Evolutionary conservation across 1,140 invertebrate species (phyloP).

Genomic region (Trichonephila inaurata): DNA sequence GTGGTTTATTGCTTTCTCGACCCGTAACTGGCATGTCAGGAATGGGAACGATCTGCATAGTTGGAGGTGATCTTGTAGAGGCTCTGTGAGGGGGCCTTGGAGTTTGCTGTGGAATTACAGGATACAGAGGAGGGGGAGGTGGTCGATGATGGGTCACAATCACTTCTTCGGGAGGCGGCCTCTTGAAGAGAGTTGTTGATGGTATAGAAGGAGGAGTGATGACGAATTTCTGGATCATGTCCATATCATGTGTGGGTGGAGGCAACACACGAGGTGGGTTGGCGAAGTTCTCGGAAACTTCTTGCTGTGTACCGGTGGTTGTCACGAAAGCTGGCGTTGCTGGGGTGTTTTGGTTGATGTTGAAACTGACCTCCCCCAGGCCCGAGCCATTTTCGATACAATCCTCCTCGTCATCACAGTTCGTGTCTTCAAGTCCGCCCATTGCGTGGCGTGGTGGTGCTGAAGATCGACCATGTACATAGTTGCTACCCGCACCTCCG

Average conservation of each 20-base stretch:
- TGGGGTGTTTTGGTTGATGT: constrained; percentile 38
- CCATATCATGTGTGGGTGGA: constrained; percentile 63
- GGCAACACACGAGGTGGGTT: constrained; percentile 56
- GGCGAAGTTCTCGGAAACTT: constrained; percentile 25
- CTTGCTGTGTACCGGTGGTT: constrained; percentile 1
- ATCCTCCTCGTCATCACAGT: constrained; percentile 79
- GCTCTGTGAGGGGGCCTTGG: constrained; percentile 38
- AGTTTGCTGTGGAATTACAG: constrained; percentile 46
- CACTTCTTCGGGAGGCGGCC: constrained; percentile 48
- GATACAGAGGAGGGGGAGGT: constrained; percentile 40
- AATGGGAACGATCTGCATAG: constrained; percentile 66
- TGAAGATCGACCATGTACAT: constrained; percentile 58
- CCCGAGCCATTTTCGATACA: constrained; percentile 77
- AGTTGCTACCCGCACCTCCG: neutral
- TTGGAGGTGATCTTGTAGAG: constrained; percentile 42
- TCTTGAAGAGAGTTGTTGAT: neutral
- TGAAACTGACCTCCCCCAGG: constrained; percentile 77
- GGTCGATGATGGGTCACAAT: constrained; percentile 47
- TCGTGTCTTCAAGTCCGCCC: constrained; percentile 71
- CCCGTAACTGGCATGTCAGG: constrained; percentile 63
- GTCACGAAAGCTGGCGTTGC: constrained; percentile 23
- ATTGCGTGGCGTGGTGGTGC: constrained; percentile 57
- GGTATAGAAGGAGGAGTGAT: constrained; percentile 48
- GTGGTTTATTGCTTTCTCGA: constrained; percentile 72
- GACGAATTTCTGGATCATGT: constrained; percentile 7